phyloP scores from a whole-genome alignment of 2,888 invertebrate species.

The Trilocha varians region DNA sequence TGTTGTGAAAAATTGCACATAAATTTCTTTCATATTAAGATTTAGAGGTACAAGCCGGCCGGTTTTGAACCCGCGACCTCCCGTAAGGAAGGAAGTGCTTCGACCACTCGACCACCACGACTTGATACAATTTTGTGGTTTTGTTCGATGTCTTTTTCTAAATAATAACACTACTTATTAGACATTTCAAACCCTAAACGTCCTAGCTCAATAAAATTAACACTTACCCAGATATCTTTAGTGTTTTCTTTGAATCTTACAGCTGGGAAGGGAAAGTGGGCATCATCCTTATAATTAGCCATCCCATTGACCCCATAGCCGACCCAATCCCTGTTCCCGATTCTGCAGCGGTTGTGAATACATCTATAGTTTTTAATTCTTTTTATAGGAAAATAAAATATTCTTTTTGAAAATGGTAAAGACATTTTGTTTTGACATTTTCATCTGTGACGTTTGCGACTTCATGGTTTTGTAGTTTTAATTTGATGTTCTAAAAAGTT shows the following conservation, averaged over 20 bases:
- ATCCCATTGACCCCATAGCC: slow-evolving; percentile 76
- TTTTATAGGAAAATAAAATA: slow-evolving; percentile 18
- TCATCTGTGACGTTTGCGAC: slow-evolving; percentile 12
- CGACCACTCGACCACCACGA: too few relatives aligned
- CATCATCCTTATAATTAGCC: slow-evolving; percentile 72
- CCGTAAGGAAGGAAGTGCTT: too few relatives aligned
- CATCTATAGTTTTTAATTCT: slow-evolving; percentile 20
- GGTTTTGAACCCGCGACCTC: too few relatives aligned
- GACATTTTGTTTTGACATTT: slow-evolving; percentile 20
- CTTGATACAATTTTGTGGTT: too few relatives aligned
- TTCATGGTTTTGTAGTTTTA: slow-evolving; percentile 12
- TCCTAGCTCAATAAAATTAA: neutral
- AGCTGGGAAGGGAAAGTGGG: slow-evolving; percentile 76
- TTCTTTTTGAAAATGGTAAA: slow-evolving; percentile 5
- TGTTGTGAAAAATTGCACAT: too few relatives aligned
- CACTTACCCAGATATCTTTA: slow-evolving; percentile 68
- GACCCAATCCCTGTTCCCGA: slow-evolving; percentile 78
- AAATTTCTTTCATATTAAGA: too few relatives aligned
- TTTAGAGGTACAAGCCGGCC: too few relatives aligned
- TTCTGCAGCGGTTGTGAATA: slow-evolving; percentile 40
- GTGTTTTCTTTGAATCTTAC: slow-evolving; percentile 76
- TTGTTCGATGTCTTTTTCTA: too few relatives aligned
- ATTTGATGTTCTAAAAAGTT: neutral
- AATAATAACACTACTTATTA: too few relatives aligned
- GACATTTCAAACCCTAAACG: too few relatives aligned